Evolutionary conservation across 2,113 vertebrate species (phyloP).

Genomic region (Malaclemys terrapin): DNA sequence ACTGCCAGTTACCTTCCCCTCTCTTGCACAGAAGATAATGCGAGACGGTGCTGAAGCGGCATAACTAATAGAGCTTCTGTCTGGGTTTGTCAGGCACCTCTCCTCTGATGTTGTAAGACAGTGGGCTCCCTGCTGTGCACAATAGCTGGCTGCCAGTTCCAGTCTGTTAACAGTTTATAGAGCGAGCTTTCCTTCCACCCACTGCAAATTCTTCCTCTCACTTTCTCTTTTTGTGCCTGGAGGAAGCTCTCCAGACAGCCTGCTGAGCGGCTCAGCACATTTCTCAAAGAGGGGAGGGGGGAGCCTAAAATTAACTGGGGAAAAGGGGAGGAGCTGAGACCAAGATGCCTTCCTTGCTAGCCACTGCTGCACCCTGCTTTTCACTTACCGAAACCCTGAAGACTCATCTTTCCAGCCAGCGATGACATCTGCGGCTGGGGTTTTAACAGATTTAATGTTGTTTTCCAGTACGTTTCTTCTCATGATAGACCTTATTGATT

Average conservation of each 20-base stretch:
- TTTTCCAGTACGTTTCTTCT: neutral
- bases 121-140: neutral
- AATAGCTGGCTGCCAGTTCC: neutral
- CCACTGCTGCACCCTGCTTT: neutral
- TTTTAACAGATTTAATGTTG: neutral
- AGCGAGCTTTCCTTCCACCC: neutral
- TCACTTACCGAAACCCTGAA: rapidly evolving
- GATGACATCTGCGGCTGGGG: neutral
- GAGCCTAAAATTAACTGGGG: neutral
- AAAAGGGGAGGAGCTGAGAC: neutral
- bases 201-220: neutral
- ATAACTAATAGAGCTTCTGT: neutral
- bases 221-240: neutral
- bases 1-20: neutral
- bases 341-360: neutral
- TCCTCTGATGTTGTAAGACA: neutral
- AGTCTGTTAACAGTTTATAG: neutral
- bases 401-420: rapidly evolving
- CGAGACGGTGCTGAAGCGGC: neutral
- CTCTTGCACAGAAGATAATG: neutral
- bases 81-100: neutral
- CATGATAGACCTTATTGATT: rapidly evolving
- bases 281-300: neutral
- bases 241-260: neutral
- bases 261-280: neutral